These are phyloP conservation scores for Bombus impatiens DNA, from an alignment of 1,140 invertebrate species.

Conservation along the genomic window DNA sequence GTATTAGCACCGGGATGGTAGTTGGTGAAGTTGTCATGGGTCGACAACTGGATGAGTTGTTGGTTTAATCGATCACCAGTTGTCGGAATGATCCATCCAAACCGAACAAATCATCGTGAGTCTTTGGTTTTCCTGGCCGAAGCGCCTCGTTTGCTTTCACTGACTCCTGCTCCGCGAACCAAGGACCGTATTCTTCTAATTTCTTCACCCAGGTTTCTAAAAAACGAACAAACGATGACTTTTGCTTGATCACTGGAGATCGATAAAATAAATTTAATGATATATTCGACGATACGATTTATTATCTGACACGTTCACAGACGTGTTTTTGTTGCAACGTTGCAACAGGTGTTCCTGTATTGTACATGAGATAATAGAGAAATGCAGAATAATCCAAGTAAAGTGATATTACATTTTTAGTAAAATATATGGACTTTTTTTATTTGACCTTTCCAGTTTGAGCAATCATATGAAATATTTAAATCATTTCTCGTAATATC, in stretches of 20 bases:
- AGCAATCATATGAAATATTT: too few relatives aligned
- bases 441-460: too few relatives aligned
- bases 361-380: neutral
- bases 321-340: neutral
- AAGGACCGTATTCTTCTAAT: conserved; percentile 87
- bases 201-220: conserved; percentile 89
- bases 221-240: conserved; percentile 43
- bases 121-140: conserved; percentile 90
- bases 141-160: conserved; percentile 89
- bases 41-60: neutral
- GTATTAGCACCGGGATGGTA: neutral
- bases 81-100: conserved; percentile 92
- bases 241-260: neutral
- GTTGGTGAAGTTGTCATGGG: neutral
- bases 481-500: too few relatives aligned
- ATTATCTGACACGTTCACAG: neutral
- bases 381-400: neutral
- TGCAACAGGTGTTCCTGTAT: neutral
- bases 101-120: conserved; percentile 90
- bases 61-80: conserved; percentile 87
- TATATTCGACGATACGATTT: neutral
- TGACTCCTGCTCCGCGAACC: conserved; percentile 89
- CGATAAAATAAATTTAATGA: neutral
- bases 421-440: neutral
- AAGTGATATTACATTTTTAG: neutral